These are phyloP conservation scores for Craniophora ligustri DNA, from an alignment of 2,888 invertebrate species.

Conservation along the genomic window DNA sequence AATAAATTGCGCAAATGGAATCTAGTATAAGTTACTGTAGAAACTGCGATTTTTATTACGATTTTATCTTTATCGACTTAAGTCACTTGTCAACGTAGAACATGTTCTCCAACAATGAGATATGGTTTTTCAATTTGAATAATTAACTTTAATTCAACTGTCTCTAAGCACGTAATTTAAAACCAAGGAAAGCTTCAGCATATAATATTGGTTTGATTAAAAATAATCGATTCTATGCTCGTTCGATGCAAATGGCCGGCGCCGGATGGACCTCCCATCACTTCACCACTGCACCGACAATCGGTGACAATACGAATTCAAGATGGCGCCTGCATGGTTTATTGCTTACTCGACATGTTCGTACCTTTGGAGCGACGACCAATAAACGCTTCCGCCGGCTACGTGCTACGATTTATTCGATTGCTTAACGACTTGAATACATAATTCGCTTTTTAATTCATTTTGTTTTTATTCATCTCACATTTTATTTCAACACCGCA, in stretches of 20 bases:
- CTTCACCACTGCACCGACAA: conserved; percentile 72
- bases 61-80: conserved; percentile 4
- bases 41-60: conserved; percentile 3
- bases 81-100: neutral
- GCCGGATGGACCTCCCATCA: conserved; percentile 87
- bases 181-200: conserved; percentile 46
- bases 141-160: conserved; percentile 23
- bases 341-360: conserved; percentile 70
- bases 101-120: conserved; percentile 8
- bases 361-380: conserved; percentile 64
- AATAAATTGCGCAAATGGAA: conserved; percentile 14
- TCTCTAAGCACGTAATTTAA: conserved; percentile 45
- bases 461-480: conserved; percentile 20
- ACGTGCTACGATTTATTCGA: conserved; percentile 74
- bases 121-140: neutral
- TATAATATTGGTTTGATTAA: conserved; percentile 61
- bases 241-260: conserved; percentile 86
- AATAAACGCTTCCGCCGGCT: conserved; percentile 73
- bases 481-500: neutral
- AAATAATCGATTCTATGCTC: conserved; percentile 80
- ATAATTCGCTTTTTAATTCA: conserved; percentile 13
- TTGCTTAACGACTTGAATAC: conserved; percentile 48
- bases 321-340: conserved; percentile 84
- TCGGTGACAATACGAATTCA: conserved; percentile 79
- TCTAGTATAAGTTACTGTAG: conserved; percentile 8